phyloP scores from a whole-genome alignment of 2,888 invertebrate genomes.

The Plagiodera versicolora region DNA sequence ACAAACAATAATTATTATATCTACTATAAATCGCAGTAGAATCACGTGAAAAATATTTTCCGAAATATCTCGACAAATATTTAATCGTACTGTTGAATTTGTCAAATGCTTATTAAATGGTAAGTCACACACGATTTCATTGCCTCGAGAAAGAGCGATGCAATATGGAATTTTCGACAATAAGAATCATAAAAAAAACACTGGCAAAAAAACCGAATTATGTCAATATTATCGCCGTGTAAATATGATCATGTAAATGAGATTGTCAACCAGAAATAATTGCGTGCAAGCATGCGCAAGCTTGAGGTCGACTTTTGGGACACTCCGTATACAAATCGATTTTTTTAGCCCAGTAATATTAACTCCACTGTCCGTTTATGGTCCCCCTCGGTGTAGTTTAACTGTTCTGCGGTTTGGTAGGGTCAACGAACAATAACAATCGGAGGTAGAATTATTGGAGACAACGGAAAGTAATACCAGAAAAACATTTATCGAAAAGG shows the following conservation, averaged over 20 bases:
- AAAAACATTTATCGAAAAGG: neutral
- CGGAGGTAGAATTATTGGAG: neutral
- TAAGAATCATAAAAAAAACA: neutral
- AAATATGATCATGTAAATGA: too few relatives aligned
- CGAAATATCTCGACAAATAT: neutral
- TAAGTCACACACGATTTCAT: neutral
- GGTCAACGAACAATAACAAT: slow-evolving; percentile 5
- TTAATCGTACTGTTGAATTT: neutral
- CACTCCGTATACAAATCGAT: too few relatives aligned
- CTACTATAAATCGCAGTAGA: neutral
- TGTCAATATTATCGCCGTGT: neutral
- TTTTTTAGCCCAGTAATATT: too few relatives aligned
- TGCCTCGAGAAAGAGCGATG: neutral
- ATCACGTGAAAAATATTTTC: neutral
- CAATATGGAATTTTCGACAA: too few relatives aligned
- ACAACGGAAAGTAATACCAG: neutral
- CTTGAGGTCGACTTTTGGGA: too few relatives aligned
- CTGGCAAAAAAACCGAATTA: neutral
- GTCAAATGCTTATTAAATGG: neutral
- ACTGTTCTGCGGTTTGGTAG: slow-evolving; percentile 10
- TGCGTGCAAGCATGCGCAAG: too few relatives aligned
- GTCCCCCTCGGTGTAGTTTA: neutral
- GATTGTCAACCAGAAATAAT: too few relatives aligned
- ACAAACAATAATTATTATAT: neutral
- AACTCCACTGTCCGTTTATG: too few relatives aligned